Conservation (phyloP, 2,888 invertebrate genomes). For the Suillia variegata region DNA sequence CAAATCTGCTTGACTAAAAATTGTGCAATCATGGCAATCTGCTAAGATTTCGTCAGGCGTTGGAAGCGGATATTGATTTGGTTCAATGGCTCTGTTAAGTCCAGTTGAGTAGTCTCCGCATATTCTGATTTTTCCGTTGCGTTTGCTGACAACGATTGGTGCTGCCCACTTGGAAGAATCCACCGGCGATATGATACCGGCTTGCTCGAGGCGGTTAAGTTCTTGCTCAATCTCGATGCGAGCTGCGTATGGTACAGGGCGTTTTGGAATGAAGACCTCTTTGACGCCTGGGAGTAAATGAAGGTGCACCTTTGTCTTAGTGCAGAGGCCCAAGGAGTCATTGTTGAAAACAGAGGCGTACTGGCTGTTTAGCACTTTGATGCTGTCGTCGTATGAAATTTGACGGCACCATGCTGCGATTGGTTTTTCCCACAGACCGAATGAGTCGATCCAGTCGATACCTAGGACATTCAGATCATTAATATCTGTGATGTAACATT, state of each 20-base stretch:
- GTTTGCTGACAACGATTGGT: slow-evolving; percentile 27
- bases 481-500: slow-evolving; percentile 23
- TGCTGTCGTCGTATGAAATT: slow-evolving; percentile 2
- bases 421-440: slow-evolving; percentile 23
- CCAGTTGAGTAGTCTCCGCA: slow-evolving; percentile 35
- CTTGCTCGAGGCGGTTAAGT: slow-evolving; percentile 22
- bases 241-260: slow-evolving; percentile 32
- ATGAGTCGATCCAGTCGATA: slow-evolving; percentile 20
- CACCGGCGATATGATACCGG: slow-evolving; percentile 30
- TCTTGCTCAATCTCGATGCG: slow-evolving; percentile 23
- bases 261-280: slow-evolving; percentile 27
- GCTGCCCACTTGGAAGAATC: slow-evolving; percentile 35
- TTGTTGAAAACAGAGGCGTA: slow-evolving; percentile 22
- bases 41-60: slow-evolving; percentile 31
- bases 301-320: slow-evolving; percentile 31
- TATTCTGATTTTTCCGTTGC: slow-evolving; percentile 28
- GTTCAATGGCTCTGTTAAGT: slow-evolving; percentile 27
- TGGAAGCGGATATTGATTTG: slow-evolving; percentile 31
- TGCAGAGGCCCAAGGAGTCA: slow-evolving; percentile 22
- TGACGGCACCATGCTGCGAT: slow-evolving; percentile 19
- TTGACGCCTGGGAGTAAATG: slow-evolving; percentile 25
- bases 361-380: not conserved
- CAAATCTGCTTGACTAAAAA: slow-evolving; percentile 27
- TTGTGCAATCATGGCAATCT: slow-evolving; percentile 20
- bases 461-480: slow-evolving; percentile 21